Evolutionary conservation across 2,113 vertebrate species (phyloP), one percentile per base, ranked within the genome.

Genomic region (Sclerurus mexicanus): DNA sequence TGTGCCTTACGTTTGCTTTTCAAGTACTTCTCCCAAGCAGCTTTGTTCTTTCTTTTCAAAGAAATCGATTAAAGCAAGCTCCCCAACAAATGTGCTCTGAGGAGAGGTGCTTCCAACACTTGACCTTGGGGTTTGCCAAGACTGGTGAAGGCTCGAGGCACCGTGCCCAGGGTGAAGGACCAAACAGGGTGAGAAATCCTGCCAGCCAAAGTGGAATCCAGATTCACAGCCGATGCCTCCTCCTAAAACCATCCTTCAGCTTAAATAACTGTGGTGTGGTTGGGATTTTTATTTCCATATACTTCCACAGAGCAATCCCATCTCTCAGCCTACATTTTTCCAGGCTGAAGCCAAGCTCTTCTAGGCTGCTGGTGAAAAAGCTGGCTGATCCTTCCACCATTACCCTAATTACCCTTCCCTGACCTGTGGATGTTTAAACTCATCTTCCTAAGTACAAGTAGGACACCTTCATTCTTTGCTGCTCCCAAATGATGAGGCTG

Each of bases 391-490:
- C 85, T 87, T 68, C 66, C 35, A 63, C 53, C 53, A 23, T 19
- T 89, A 85, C 56, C 82, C 55, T 62, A 37, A 92, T 58, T 80
- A 87, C 37, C 88, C 85, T 88, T 85, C 58, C 37, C 60, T 4
- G 28, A 94, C 78, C 92, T 58, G 37, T 27, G 56, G 62, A 67
- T 56, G 49, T 73, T 86, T 74, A 77, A 96, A 92, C 66, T 89
- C 83, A 81, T 89, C 89, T 72, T 72, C 81, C 53, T 53, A 82
- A 86, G 78, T 9, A 75, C 62, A 75, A 68, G 63, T 2, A 95
- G 66, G 75, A 79, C 49, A 69, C 52, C 76, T 84, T 92, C 73
- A 56, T 68, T 81, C 73, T 55, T 67, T 81, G 71, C 68, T 90
- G 80, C 42, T 93, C 76, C 60, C 73, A 81, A 86, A 93, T 25